Base-by-base conservation (phyloP, 2,113 vertebrate genomes). In the Amphiprion percula region DNA sequence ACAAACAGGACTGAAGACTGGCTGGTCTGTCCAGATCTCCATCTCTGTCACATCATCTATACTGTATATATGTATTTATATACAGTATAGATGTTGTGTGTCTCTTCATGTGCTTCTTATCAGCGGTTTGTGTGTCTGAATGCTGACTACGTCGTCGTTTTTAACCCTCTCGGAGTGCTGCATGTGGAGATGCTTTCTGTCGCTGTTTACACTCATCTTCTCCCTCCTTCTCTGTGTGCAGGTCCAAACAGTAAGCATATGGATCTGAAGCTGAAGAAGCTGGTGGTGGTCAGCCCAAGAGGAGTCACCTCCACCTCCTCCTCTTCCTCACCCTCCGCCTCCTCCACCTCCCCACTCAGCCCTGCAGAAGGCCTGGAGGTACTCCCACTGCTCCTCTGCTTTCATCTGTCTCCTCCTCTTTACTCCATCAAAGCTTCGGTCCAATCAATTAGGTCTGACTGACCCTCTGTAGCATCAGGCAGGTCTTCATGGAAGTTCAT, bases 231-330 rank as follows among this genome's bases (percentile, higher is more conserved):
- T 69, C 14, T 68, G 11, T 75, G 66, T 79, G 78, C 92, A 97
- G 96, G 95, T 93, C 91, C 96, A 90, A 98, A 96, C 90, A 97
- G 95, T 90, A 96, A 95, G 74, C 94, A 96, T 55, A 85, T 97
- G 88, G 97, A 99, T 89, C 93, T 96, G 89, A 98, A 98, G 91
- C 93, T 98, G 87, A 98, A 96, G 95, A 97, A 96, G 88, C 91
- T 96, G 85, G 90, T 94, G 69, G 97, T 98, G 84, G 75, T 94
- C 90, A 94, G 95, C 88, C 96, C 96, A 86, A 95, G 97, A 93
- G 96, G 95, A 92, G 91, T 87, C 84, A 93, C 95, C 90, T 96
- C 70, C 77, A 87, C 30, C 62, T 91, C 77, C 30, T 91, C 88
- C 39, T 94, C 94, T 4, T 93, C 94, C 21, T 91, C 94, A 9